Percentiles rank a stretch among this genome's conserved stretches.
These are phyloP conservation scores for Pyrgilauda ruficollis DNA, from an alignment of 2,113 vertebrate genomes.

Conservation along the genomic window DNA sequence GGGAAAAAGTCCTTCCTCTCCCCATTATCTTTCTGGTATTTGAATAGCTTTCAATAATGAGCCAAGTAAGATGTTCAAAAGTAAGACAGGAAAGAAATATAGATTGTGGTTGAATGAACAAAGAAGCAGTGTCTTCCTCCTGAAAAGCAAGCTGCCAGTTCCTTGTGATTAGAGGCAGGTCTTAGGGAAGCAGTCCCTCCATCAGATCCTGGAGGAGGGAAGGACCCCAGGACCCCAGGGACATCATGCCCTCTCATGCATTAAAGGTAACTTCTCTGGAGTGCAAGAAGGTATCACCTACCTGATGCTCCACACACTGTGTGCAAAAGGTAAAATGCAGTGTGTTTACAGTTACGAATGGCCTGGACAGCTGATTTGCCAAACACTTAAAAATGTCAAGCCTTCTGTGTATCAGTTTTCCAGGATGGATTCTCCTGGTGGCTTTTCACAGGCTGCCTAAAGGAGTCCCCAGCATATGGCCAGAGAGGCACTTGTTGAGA, in stretches of 20 bases:
- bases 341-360: not conserved
- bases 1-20: slow-evolving; percentile 40
- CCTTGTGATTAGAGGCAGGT: not conserved
- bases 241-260: fast-evolving
- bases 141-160: not conserved
- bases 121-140: not conserved
- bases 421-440: not conserved
- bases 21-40: not conserved
- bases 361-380: not conserved
- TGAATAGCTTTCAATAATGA: not conserved
- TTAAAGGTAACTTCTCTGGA: not conserved
- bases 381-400: not conserved
- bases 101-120: not conserved
- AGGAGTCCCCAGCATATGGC: not conserved
- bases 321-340: not conserved
- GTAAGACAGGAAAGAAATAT: not conserved
- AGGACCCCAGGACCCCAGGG: not conserved
- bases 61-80: not conserved
- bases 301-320: not conserved
- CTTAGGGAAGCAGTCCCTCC: not conserved
- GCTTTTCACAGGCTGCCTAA: fast-evolving
- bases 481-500: not conserved
- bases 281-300: not conserved
- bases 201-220: not conserved
- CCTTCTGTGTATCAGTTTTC: not conserved